phyloP scores from a whole-genome alignment of 2,797 vertebrate species.

The Pseudochaenichthys georgianus region DNA sequence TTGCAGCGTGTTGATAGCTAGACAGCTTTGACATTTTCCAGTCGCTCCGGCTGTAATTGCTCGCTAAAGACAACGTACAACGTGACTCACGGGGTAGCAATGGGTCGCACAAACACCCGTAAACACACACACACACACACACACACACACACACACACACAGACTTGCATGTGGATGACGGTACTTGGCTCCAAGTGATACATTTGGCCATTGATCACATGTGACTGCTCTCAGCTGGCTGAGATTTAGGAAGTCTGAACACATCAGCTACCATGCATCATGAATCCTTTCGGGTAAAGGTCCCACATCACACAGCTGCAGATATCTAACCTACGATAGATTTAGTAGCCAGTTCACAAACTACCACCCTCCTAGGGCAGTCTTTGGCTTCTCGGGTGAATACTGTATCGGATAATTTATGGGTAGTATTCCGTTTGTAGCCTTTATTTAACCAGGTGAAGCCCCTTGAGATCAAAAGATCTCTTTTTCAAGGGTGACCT shows the following conservation, averaged over 20 bases:
- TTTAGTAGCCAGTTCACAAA: neutral
- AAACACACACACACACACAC: conserved; percentile 17
- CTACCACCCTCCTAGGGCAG: neutral
- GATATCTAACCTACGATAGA: conserved; percentile 1
- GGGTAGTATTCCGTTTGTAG: neutral
- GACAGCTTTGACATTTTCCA: conserved; percentile 81
- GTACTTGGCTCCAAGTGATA: conserved; percentile 61
- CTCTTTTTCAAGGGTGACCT: no score
- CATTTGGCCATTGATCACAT: conserved; percentile 73
- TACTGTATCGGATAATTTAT: neutral
- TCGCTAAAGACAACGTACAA: conserved; percentile 77
- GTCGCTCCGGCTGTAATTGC: conserved; percentile 75
- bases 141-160: conserved; percentile 11
- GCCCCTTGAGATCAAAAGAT: no score
- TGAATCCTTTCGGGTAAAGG: conserved; percentile 12
- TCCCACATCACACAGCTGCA: conserved; percentile 3
- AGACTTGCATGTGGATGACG: conserved; percentile 30
- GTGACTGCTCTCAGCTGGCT: conserved; percentile 72
- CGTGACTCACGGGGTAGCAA: conserved; percentile 60
- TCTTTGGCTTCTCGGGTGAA: neutral
- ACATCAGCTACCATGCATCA: conserved; percentile 51
- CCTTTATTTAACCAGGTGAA: no score
- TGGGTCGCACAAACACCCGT: conserved; percentile 29
- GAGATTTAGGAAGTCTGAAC: conserved; percentile 61
- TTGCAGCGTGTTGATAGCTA: conserved; percentile 65